Evolutionary conservation across 2,797 vertebrate species (phyloP), one percentile per base, ranked within the genome.

Genomic region (Periparus ater): DNA sequence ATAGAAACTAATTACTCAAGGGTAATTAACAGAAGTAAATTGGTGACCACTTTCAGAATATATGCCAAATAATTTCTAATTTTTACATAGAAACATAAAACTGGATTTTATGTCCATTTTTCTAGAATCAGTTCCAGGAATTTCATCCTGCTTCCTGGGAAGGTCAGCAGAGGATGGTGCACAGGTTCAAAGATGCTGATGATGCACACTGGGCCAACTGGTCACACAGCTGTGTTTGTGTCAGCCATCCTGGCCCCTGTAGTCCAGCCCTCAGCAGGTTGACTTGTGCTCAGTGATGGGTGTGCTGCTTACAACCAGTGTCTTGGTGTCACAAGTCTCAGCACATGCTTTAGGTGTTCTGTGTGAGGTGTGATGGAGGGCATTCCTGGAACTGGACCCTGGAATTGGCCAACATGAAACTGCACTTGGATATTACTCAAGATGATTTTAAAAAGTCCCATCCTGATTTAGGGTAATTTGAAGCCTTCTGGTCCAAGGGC

Each of bases 151-250:
- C 23, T 82, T 45, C 16, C 4, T 3, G 1, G 8, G 23, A 17
- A 38, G 45, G 13, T 53, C 25, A 47, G 13, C 36, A 21, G 66
- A 67, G 22, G 25, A 11, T 38, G 22, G 16, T 27, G 6, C 26
- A 23, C 32, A 13, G 27, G 16, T 44, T 62, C 34, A n/a, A 14
- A 26, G 23, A 1, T 18, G 8, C 34, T 1, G 13, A 7, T 11
- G 32, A 11, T 40, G 19, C 29, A 16, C 10, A 2, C 5, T 21
- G 34, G 44, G 14, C n/a, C 13, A 26, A 0, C 7, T 21, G 26
- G 9, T 73, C 7, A 5, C 36, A 6, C 0, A 1, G 7, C 13
- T 62, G 19, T 23, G 6, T 54, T 44, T 0, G 0, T 1, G 2
- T 17, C 36, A 48, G 22, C 22, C 25, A 7, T 54, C 23, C 42